A percentile compares a stretch with the other conserved stretches of the same genome.
phyloP scores from a whole-genome alignment of 2,113 vertebrate genomes.

The Myxocyprinus asiaticus region DNA sequence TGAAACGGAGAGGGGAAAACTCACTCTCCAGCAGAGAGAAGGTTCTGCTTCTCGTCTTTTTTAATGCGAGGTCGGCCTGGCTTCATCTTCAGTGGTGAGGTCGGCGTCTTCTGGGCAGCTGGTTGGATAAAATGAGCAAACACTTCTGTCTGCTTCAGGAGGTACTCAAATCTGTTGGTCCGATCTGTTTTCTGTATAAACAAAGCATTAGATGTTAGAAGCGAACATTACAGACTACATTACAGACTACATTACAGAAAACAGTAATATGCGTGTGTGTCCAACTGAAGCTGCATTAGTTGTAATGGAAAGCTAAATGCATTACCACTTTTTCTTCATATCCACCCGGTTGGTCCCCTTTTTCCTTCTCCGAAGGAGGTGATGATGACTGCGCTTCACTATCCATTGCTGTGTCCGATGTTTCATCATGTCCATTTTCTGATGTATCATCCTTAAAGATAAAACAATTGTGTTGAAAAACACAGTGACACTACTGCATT shows the following conservation, averaged over 20 bases:
- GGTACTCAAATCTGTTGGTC: conserved; percentile 98
- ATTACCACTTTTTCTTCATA: conserved; percentile 98
- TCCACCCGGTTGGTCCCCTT: conserved; percentile 74
- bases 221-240: too few relatives aligned
- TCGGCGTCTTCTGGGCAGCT: conserved; percentile 97
- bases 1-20: conserved; percentile 62
- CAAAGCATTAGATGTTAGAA: conserved; percentile 27
- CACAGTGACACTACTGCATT: not conserved
- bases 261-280: too few relatives aligned
- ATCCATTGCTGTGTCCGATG: conserved; percentile 68
- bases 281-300: not conserved
- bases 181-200: conserved; percentile 89
- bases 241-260: too few relatives aligned
- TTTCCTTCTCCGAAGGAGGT: conserved; percentile 79
- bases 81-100: conserved; percentile 98
- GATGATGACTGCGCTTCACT: conserved; percentile 77
- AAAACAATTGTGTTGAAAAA: conserved; percentile 36
- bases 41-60: conserved; percentile 97
- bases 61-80: conserved; percentile 95
- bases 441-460: conserved; percentile 74
- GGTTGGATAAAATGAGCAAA: conserved; percentile 99
- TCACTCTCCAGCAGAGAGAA: conserved; percentile 95
- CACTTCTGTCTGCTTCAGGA: conserved; percentile 96
- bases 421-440: conserved; percentile 76
- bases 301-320: conserved; percentile 18